These are phyloP conservation scores for Chunga burmeisteri DNA, from an alignment of 2,113 vertebrate species.

Conservation along the genomic window DNA sequence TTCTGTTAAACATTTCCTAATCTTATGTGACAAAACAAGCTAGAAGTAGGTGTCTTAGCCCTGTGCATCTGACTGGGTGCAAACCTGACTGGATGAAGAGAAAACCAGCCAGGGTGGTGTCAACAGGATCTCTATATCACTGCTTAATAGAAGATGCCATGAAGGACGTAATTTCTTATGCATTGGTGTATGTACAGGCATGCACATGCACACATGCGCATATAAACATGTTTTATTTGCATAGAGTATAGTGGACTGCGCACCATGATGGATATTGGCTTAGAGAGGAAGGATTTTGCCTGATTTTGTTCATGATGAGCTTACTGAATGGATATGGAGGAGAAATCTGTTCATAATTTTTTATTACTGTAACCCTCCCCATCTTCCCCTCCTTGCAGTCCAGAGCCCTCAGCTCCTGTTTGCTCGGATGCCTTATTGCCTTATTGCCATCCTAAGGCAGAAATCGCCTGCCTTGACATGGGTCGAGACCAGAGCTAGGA, in stretches of 20 bases:
- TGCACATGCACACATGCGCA: neutral
- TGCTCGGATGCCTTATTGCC: neutral
- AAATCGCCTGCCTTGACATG: neutral
- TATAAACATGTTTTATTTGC: neutral
- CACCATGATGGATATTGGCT: neutral
- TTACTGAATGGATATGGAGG: neutral
- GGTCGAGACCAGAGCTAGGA: neutral
- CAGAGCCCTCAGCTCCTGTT: neutral
- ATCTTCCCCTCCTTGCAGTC: neutral
- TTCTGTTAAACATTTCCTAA: neutral
- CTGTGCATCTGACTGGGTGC: rapidly evolving
- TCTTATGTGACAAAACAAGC: rapidly evolving
- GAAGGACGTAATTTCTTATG: neutral
- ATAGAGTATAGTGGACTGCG: neutral
- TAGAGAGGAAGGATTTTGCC: neutral
- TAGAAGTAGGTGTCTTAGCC: rapidly evolving
- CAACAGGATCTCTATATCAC: neutral
- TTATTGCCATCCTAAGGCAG: neutral
- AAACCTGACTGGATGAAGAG: neutral
- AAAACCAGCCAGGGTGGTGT: neutral
- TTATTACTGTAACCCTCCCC: neutral
- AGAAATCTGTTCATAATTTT: neutral
- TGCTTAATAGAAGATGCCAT: neutral
- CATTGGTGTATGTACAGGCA: neutral
- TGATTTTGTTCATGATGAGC: neutral